Conservation (phyloP, 2,113 vertebrate genomes). For the Motacilla alba region DNA sequence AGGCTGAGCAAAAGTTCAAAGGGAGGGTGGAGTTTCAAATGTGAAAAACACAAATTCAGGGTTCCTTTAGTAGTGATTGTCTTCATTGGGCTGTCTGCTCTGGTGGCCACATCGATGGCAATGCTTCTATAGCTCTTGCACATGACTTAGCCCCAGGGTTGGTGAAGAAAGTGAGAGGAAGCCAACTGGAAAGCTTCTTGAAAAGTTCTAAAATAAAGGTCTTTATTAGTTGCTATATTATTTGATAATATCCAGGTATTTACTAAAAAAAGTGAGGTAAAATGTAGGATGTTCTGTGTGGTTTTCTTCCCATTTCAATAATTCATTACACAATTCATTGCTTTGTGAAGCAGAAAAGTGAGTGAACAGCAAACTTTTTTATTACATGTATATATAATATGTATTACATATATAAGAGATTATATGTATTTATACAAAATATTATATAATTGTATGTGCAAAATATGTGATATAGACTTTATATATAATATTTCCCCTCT, state of each 20-base stretch:
- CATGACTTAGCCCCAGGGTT: neutral
- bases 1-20: neutral
- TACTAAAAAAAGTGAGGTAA: neutral
- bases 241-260: neutral
- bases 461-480: neutral
- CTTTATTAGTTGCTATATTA: neutral
- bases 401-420: neutral
- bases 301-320: neutral
- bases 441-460: neutral
- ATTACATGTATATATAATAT: neutral
- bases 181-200: neutral
- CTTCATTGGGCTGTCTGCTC: neutral
- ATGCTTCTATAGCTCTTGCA: neutral
- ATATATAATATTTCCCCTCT: neutral
- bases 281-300: neutral
- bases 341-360: neutral
- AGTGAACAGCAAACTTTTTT: neutral
- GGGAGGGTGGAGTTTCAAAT: neutral
- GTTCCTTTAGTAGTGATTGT: neutral
- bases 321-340: neutral
- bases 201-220: neutral
- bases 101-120: fast-evolving
- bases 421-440: neutral
- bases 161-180: neutral
- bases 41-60: neutral